These are phyloP conservation scores for Cremastobaeus sp. DNA, from an alignment of 2,888 invertebrate genomes.

Conservation along the genomic window DNA sequence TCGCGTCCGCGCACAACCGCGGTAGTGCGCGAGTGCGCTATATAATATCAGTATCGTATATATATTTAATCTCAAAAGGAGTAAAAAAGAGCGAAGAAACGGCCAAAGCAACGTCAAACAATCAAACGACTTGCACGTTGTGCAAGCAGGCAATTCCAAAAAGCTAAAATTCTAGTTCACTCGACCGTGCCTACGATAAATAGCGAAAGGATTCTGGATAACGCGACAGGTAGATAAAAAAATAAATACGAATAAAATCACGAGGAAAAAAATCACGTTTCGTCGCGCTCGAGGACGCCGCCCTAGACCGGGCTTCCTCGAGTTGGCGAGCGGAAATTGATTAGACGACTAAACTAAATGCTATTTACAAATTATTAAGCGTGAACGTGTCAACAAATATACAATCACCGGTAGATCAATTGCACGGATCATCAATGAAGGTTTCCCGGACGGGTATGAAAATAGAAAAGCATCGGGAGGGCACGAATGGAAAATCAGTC, in stretches of 20 bases:
- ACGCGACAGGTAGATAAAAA: neutral
- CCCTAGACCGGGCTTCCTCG: no score
- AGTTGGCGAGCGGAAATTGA: constrained; percentile 28
- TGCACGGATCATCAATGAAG: no score
- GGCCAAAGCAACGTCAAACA: neutral
- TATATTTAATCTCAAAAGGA: constrained; percentile 48
- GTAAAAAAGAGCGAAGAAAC: constrained; percentile 19
- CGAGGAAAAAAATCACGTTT: neutral
- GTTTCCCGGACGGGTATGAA: no score
- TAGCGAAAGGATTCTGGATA: neutral
- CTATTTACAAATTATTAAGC: constrained; percentile 31
- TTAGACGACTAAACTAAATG: neutral
- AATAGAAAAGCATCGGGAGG: constrained; percentile 27
- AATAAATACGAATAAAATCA: neutral
- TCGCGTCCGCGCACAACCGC: neutral
- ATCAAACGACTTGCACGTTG: constrained; percentile 31
- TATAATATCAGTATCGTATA: no score
- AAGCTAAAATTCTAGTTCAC: constrained; percentile 4
- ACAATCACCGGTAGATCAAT: constrained; percentile 22
- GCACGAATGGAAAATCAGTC: constrained; percentile 32
- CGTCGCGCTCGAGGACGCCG: no score
- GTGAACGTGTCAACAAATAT: constrained; percentile 9
- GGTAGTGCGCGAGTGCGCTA: no score
- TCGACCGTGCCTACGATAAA: no score
- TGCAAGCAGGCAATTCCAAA: constrained; percentile 30